A percentile compares a stretch with the other conserved stretches of the same genome.
Evolutionary conservation across 2,888 invertebrate genomes (phyloP).

Genomic region (Taenaris catops): DNA sequence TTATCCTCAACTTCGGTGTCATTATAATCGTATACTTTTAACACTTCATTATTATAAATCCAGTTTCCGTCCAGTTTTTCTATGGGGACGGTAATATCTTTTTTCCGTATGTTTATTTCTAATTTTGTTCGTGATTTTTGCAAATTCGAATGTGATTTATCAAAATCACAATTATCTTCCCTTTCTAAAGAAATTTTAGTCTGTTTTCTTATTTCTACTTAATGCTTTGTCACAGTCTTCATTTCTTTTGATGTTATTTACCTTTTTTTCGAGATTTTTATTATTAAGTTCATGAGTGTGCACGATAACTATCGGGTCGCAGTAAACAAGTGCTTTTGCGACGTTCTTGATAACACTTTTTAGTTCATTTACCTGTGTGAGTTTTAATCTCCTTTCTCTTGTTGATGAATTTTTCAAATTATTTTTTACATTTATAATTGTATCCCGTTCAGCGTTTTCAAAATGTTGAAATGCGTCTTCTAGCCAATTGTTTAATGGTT

Average conservation of each 20-base stretch:
- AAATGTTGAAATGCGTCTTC: slow-evolving; percentile 11
- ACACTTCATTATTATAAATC: slow-evolving; percentile 29
- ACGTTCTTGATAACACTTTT: slow-evolving; percentile 9
- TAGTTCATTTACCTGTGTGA: slow-evolving; percentile 7
- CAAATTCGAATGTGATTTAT: slow-evolving; percentile 3
- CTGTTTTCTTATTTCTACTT: neutral
- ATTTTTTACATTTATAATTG: slow-evolving; percentile 13
- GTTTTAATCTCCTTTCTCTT: slow-evolving; percentile 36
- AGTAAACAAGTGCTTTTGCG: slow-evolving; percentile 1
- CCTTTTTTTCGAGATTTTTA: neutral
- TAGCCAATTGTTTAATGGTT: slow-evolving; percentile 43
- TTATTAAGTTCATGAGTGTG: neutral
- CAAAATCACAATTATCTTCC: neutral
- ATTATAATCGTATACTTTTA: slow-evolving; percentile 16
- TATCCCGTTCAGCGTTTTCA: neutral
- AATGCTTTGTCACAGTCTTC: neutral
- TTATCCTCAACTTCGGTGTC: slow-evolving; percentile 26
- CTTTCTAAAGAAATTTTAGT: neutral
- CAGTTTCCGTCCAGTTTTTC: slow-evolving; percentile 37
- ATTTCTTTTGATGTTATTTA: neutral
- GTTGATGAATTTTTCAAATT: slow-evolving; percentile 39
- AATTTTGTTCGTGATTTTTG: slow-evolving; percentile 28
- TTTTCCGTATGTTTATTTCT: slow-evolving; percentile 16
- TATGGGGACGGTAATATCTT: slow-evolving; percentile 34
- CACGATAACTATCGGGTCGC: slow-evolving; percentile 1